Evolutionary conservation across 2,797 vertebrate species (phyloP).

Genomic region (Tinamus major): DNA sequence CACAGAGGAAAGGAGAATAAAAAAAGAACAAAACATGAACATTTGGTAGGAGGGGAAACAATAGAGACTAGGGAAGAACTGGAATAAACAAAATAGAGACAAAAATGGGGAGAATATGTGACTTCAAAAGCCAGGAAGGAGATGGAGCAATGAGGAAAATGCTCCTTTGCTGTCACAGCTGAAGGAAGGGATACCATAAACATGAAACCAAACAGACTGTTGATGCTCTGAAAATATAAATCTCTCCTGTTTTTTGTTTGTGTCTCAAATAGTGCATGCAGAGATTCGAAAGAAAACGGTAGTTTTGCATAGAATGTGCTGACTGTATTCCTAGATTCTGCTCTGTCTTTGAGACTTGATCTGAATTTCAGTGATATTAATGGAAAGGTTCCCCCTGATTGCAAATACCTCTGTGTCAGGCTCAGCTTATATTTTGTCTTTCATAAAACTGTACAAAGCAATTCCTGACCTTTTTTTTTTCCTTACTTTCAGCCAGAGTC

Average conservation of each 20-base stretch:
- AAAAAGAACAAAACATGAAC: not conserved
- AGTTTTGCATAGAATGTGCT: too few relatives aligned
- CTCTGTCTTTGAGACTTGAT: not conserved
- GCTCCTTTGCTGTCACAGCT: not conserved
- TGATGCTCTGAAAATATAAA: not conserved
- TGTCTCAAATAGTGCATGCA: not conserved
- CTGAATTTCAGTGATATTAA: rapidly evolving
- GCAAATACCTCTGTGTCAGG: not conserved
- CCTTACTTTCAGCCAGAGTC: not conserved
- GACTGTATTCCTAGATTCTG: not conserved
- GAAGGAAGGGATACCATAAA: not conserved
- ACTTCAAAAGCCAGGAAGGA: not conserved
- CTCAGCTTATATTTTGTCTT: rapidly evolving
- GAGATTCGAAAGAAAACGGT: not conserved
- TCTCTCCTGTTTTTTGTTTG: not conserved
- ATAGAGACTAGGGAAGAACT: not conserved
- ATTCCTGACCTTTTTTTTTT: not conserved
- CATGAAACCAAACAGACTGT: rapidly evolving
- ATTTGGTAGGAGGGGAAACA: not conserved
- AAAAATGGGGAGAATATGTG: not conserved
- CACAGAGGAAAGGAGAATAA: not conserved
- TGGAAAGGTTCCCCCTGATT: not conserved
- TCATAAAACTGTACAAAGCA: not conserved
- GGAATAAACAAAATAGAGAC: not conserved
- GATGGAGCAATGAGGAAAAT: not conserved